phyloP scores from a whole-genome alignment of 2,797 vertebrate species.

The Helostoma temminkii region DNA sequence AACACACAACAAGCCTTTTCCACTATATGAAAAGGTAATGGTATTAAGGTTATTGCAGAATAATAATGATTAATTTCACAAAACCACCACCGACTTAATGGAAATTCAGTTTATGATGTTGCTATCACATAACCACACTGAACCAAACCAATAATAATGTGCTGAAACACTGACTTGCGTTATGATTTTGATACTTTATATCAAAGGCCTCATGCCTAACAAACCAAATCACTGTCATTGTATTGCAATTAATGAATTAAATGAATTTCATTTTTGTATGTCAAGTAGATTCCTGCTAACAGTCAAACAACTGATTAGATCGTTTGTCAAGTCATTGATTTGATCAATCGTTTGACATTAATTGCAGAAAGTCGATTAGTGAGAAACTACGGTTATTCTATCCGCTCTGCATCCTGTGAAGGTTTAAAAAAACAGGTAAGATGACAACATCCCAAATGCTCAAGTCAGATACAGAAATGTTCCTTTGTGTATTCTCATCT shows the following conservation, averaged over 20 bases:
- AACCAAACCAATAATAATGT: background rate
- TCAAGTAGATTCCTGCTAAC: conserved; percentile 2
- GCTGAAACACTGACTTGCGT: background rate
- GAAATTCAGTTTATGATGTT: background rate
- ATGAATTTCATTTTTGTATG: conserved; percentile 14
- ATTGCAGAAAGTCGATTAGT: background rate
- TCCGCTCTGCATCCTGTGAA: no score
- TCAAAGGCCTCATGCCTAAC: background rate
- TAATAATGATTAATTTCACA: background rate
- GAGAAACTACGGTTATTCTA: background rate
- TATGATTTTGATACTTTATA: background rate
- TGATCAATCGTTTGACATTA: no score
- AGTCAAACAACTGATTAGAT: no score
- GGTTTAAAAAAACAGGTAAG: background rate
- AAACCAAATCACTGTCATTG: background rate
- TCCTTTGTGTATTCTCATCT: conserved; percentile 13
- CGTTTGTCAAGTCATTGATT: no score
- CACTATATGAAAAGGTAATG: no score
- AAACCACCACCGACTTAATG: background rate
- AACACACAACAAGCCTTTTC: no score
- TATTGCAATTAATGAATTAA: no score
- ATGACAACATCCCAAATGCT: background rate
- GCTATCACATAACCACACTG: background rate
- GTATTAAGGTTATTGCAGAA: no score
- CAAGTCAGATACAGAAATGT: background rate